Percentiles rank a stretch among this genome's conserved stretches.
Evolutionary conservation across 2,113 vertebrate genomes (phyloP).

Genomic region (Carlito syrichta): DNA sequence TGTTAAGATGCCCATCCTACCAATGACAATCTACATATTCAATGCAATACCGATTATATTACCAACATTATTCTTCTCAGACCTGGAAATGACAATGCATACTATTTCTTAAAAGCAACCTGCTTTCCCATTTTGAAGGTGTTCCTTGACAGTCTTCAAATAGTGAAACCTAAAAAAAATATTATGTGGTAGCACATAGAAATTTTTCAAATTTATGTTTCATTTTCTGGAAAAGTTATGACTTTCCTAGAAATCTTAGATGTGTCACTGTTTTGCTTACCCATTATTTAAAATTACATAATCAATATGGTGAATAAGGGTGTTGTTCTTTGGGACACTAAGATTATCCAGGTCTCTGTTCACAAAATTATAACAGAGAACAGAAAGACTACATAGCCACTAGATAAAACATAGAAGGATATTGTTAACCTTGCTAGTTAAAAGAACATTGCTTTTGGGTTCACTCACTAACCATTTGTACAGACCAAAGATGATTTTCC

Average conservation of each 20-base stretch:
- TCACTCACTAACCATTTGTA: background rate
- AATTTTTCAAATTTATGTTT: background rate
- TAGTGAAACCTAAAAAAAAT: background rate
- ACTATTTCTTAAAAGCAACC: background rate
- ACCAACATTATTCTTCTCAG: too few species aligned
- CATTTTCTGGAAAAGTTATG: background rate
- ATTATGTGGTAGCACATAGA: background rate
- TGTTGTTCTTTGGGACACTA: background rate
- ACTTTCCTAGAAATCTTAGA: background rate
- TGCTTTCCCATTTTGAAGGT: background rate
- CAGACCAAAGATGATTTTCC: background rate
- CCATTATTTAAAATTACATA: background rate
- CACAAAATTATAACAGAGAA: background rate
- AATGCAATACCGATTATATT: too few species aligned
- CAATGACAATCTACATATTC: too few species aligned
- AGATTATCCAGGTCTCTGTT: background rate
- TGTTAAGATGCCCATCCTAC: too few species aligned
- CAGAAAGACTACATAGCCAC: background rate
- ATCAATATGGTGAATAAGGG: rapidly evolving
- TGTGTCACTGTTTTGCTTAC: background rate
- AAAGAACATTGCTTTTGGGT: background rate
- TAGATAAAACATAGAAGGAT: background rate
- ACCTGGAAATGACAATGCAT: too few species aligned
- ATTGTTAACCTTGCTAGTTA: background rate
- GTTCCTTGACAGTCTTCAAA: background rate